Evolutionary conservation across 2,113 vertebrate genomes (phyloP), one percentile per base, ranked within the genome.

Genomic region (Hucho hucho): DNA sequence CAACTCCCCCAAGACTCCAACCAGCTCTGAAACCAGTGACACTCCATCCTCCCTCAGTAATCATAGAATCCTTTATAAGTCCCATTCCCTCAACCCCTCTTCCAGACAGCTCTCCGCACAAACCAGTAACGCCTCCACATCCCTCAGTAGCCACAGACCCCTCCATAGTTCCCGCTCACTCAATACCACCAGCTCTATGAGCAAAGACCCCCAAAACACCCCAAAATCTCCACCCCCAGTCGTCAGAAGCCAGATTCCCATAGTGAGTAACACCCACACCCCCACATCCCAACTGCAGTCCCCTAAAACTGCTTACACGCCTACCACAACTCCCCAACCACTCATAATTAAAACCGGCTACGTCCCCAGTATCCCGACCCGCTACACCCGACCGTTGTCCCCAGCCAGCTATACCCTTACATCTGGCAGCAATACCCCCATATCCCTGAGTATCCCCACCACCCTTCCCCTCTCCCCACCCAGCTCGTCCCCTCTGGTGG

Each of bases 1-100:
- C 87, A 3, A n/a, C 82, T 14, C 89, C 88, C 0, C 86, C 89
- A 6, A 65, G 24, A 65, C 64, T 26, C 14, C 58, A 61, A 22
- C 13, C n/a, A 9, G 20, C n/a, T 3, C 7, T 61, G 16, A 61
- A 61, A 61, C 58, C 18, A 22, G 58, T 6, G 16, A 61, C 58
- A 61, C 6, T 22, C n/a, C 2, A 7, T 61, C 58, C 18, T 61
- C 58, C n/a, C 58, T 61, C 6, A 61, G n/a, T 61, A 22, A 9
- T 43, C 37, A 43, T 43, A 43, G 37, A 43, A 43, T 3, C 37
- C 9, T 43, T 43, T 11, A 43, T 43, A 12, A 12, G 9, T 43
- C 37, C 37, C 37, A 43, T 43, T 43, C 37, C 37, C 49, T 1
- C 1, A 18, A 53, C 16, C 16, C 49, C 49, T 53, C 49, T 53